phyloP scores from a whole-genome alignment of 2,113 vertebrate genomes.

The Condylura cristata region DNA sequence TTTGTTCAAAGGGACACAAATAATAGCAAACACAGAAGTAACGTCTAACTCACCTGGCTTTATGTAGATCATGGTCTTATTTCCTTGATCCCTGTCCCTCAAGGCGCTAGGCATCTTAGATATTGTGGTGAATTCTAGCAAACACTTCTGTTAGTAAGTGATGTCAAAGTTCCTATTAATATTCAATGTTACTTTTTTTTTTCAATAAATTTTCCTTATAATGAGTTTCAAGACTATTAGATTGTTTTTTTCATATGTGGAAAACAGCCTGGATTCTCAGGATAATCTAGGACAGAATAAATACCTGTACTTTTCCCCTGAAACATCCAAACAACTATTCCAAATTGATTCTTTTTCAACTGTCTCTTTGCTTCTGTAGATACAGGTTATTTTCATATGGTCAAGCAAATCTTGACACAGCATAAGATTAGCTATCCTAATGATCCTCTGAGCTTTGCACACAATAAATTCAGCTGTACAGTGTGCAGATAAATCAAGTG shows the following conservation, averaged over 20 bases:
- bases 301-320: constrained; percentile 41
- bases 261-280: constrained; percentile 43
- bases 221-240: constrained; percentile 7
- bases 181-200: constrained; percentile 1
- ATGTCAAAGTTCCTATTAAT: constrained; percentile 9
- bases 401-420: constrained; percentile 31
- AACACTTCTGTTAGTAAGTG: constrained; percentile 39
- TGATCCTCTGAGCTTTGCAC: constrained; percentile 49
- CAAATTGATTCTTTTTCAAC: constrained; percentile 13
- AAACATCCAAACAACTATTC: not conserved
- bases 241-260: constrained; percentile 28
- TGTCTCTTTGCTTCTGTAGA: constrained; percentile 27
- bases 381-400: constrained; percentile 51
- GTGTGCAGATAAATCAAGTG: constrained; percentile 41
- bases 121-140: constrained; percentile 48
- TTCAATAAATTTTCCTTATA: constrained; percentile 21
- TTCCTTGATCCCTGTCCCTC: constrained; percentile 19
- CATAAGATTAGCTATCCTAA: constrained; percentile 52
- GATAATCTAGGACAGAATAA: constrained; percentile 40
- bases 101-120: constrained; percentile 26
- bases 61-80: not conserved
- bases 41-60: not conserved
- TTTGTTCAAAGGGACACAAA: not conserved
- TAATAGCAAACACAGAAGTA: constrained; percentile 25
- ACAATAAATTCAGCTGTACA: constrained; percentile 19